Evolutionary conservation across 2,888 invertebrate species (phyloP), one percentile per base, ranked within the genome.

Genomic region (Epinotia bilunana): DNA sequence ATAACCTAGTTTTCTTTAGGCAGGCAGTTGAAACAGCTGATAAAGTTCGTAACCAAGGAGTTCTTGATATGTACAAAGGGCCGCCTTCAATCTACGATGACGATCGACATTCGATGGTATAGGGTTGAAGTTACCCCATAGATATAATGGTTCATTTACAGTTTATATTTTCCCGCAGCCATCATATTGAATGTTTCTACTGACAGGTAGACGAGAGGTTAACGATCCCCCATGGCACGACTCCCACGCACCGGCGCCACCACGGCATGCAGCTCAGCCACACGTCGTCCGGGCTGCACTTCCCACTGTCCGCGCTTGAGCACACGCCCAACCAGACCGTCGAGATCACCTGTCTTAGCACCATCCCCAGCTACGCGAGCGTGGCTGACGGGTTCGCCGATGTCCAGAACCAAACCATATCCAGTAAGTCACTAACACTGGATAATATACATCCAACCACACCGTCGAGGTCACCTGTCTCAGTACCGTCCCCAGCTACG

Each of bases 401-500:
- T 87, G 94, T 96, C 63, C 96, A 96, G 87, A 96, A 95, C 77
- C 95, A 95, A 83, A 96, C 96, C 28, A 95, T 96, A 68, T 94
- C 95, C 84, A 96, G 97, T 97, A 90, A 95, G 95, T 77, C 3
- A 33, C n/a, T n/a, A n/a, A n/a, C n/a, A n/a, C n/a, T n/a, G n/a
- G n/a, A n/a, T n/a, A n/a, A n/a, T n/a, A n/a, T n/a, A n/a, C n/a
- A n/a, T n/a, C 95, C 68, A 96, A 96, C 86, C 96, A 96, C 73
- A 95, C 95, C 60, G 94, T 97, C 79, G 95, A 96, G 81, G 95
- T 97, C 85, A n/a, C n/a, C n/a, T n/a, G n/a, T n/a, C 91, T 97
- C 79, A 95, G 97, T 80, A 97, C 97, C 73, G 97, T 97, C 84
- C 97, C 97, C 0, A 96, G 96, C 81, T 96, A 96, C 81, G 95